phyloP scores from a whole-genome alignment of 2,797 vertebrate genomes.

The Chrosomus eos region DNA sequence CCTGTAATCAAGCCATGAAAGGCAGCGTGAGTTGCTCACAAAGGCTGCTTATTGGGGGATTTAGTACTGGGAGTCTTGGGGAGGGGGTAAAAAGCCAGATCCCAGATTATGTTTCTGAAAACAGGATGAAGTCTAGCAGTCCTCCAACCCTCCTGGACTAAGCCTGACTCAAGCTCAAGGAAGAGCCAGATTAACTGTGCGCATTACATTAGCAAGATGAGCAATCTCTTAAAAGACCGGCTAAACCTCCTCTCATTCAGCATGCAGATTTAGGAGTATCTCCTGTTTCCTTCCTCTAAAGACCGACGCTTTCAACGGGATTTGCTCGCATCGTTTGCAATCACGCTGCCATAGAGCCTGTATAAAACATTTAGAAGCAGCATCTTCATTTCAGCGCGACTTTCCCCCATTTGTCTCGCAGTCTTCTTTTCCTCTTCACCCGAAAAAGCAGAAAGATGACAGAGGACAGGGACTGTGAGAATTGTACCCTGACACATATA shows the following conservation, averaged over 20 bases:
- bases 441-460: constrained; percentile 22
- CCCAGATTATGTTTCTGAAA: constrained; percentile 61
- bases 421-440: constrained; percentile 14
- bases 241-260: constrained; percentile 50
- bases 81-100: constrained; percentile 48
- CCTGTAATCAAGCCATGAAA: constrained; percentile 77
- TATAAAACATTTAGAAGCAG: constrained; percentile 53
- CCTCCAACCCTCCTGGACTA: constrained; percentile 31
- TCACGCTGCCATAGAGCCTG: constrained; percentile 52
- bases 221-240: constrained; percentile 49
- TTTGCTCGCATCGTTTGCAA: constrained; percentile 31
- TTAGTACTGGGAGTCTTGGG: constrained; percentile 52
- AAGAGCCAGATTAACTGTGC: constrained; percentile 51
- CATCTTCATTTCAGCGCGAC: constrained; percentile 42
- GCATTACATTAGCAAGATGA: constrained; percentile 58
- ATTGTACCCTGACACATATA: constrained; percentile 52
- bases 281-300: constrained; percentile 37
- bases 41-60: constrained; percentile 60
- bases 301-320: constrained; percentile 27
- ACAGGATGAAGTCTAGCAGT: constrained; percentile 56
- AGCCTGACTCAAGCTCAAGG: constrained; percentile 33
- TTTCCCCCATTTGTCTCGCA: constrained; percentile 27
- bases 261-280: constrained; percentile 24
- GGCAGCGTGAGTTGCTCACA: constrained; percentile 70
- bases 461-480: constrained; percentile 23